Evolutionary conservation across 2,888 invertebrate genomes (phyloP).

Genomic region (Andrena camellia): DNA sequence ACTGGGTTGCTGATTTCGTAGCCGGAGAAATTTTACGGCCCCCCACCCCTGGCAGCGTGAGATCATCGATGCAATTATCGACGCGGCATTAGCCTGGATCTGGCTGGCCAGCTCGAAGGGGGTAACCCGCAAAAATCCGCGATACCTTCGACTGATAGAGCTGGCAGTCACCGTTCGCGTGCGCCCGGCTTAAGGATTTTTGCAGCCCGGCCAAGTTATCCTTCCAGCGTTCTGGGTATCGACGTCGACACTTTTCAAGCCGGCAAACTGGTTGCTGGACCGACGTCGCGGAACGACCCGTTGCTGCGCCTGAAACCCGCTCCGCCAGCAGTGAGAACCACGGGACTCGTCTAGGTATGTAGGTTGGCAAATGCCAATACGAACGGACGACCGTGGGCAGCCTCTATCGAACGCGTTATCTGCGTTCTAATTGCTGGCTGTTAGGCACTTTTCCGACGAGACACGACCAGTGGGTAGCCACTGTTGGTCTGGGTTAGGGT

Average conservation of each 20-base stretch:
- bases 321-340: conserved; percentile 21
- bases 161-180: conserved; percentile 36
- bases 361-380: conserved; percentile 66
- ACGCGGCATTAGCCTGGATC: conserved; percentile 35
- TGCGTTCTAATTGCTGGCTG: conserved; percentile 71
- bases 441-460: conserved; percentile 30
- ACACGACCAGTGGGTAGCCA: not conserved
- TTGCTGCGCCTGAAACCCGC: not conserved
- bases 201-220: conserved; percentile 3
- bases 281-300: conserved; percentile 43
- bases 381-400: conserved; percentile 48
- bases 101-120: not conserved
- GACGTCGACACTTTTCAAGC: conserved; percentile 30
- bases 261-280: conserved; percentile 52
- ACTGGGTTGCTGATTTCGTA: conserved; percentile 6
- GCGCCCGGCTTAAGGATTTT: conserved; percentile 29
- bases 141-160: conserved; percentile 35
- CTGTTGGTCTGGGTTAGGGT: no score
- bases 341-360: conserved; percentile 58
- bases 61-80: conserved; percentile 50
- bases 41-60: conserved; percentile 21
- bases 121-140: not conserved
- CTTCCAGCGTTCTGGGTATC: conserved; percentile 34
- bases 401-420: conserved; percentile 65
- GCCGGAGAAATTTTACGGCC: conserved; percentile 9